These are phyloP conservation scores for Cerastis rubricosa DNA, from an alignment of 2,888 invertebrate species.

Conservation along the genomic window DNA sequence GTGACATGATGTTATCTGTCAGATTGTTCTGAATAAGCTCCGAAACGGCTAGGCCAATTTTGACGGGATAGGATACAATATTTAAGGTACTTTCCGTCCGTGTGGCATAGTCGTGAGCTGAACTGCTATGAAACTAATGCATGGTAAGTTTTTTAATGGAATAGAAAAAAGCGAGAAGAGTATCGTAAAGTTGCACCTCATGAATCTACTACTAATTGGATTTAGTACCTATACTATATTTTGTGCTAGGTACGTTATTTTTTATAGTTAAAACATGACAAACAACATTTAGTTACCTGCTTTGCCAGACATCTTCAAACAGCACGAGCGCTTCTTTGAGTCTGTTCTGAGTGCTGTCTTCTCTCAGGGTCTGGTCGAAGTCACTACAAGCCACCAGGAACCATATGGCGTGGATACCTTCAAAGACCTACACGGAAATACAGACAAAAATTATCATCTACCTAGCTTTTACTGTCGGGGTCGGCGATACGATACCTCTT, in stretches of 20 bases:
- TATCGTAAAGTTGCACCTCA: too few species aligned
- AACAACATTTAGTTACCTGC: constrained; percentile 88
- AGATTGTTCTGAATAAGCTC: too few species aligned
- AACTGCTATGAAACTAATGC: too few species aligned
- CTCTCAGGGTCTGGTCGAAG: constrained; percentile 94
- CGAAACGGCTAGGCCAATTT: too few species aligned
- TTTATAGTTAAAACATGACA: background rate
- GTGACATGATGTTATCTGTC: too few species aligned
- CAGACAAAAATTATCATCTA: background rate
- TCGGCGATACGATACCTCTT: too few species aligned
- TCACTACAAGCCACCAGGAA: constrained; percentile 95
- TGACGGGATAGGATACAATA: too few species aligned
- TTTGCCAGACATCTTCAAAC: constrained; percentile 95
- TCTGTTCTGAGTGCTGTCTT: constrained; percentile 93
- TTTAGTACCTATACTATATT: background rate
- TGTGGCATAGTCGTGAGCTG: too few species aligned
- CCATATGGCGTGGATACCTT: constrained; percentile 95
- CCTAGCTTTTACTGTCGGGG: too few species aligned
- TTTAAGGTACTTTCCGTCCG: too few species aligned
- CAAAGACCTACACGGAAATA: constrained; percentile 91
- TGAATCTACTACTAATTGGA: background rate
- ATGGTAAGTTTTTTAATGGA: too few species aligned
- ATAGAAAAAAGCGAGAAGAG: background rate
- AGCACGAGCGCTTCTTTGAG: constrained; percentile 93
- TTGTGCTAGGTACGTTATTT: background rate